Evolutionary conservation across 2,797 vertebrate genomes (phyloP).

Genomic region (Xenops minutus): DNA sequence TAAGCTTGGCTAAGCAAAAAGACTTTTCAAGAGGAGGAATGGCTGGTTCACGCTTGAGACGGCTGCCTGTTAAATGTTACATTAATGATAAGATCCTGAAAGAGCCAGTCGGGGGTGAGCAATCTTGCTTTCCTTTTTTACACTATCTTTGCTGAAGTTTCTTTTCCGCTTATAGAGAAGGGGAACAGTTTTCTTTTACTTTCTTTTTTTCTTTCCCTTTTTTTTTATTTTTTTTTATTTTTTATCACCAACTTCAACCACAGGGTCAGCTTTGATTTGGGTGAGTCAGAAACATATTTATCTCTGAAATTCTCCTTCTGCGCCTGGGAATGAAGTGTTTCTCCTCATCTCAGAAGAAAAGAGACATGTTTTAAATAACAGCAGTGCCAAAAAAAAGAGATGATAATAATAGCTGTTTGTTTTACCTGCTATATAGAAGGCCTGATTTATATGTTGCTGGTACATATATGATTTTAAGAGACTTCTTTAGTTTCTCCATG

Average conservation of each 20-base stretch:
- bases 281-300: conserved; percentile 50
- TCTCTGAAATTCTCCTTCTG: conserved; percentile 36
- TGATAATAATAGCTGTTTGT: not conserved
- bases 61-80: conserved; percentile 33
- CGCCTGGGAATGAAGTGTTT: conserved; percentile 38
- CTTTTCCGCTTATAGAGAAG: conserved; percentile 6
- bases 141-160: conserved; percentile 52
- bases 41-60: not conserved
- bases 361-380: not conserved
- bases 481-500: not conserved
- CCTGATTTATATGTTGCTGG: not conserved
- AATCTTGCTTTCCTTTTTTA: conserved; percentile 23
- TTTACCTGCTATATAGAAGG: not conserved
- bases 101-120: not conserved
- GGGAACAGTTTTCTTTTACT: not conserved
- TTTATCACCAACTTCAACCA: conserved; percentile 26
- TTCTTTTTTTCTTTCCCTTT: not conserved
- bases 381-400: not conserved
- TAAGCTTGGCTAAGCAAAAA: conserved; percentile 1
- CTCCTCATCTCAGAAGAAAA: conserved; percentile 26
- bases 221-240: not conserved
- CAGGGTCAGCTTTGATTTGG: conserved; percentile 50
- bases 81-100: conserved; percentile 50
- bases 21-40: not conserved
- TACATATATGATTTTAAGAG: not conserved